phyloP scores from a whole-genome alignment of 2,113 vertebrate genomes.

The Platycercus adscitus region DNA sequence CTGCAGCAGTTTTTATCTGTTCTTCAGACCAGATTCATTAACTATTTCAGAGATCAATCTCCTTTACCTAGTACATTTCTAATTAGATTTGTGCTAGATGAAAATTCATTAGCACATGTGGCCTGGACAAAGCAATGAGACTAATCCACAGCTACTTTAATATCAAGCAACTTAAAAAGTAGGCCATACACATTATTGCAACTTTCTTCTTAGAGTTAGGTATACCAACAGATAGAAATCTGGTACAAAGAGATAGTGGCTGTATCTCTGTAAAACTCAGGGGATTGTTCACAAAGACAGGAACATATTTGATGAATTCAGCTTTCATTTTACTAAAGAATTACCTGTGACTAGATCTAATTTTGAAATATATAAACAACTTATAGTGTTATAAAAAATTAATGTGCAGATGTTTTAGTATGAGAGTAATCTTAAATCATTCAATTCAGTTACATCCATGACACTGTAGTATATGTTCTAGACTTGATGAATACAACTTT shows the following conservation, averaged over 20 bases:
- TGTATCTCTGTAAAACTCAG: neutral
- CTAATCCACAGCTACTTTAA: neutral
- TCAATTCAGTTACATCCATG: neutral
- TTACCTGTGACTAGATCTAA: neutral
- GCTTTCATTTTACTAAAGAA: slow-evolving; percentile 4
- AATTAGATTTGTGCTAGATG: slow-evolving; percentile 65
- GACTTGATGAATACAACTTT: neutral
- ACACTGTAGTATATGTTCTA: neutral
- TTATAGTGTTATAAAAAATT: neutral
- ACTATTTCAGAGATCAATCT: slow-evolving; percentile 68
- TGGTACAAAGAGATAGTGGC: neutral
- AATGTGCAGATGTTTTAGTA: neutral
- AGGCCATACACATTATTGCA: neutral
- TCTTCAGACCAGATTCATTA: slow-evolving; percentile 73
- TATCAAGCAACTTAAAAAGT: slow-evolving; percentile 30
- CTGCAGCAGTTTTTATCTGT: neutral
- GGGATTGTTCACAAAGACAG: neutral
- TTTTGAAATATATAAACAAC: slow-evolving; percentile 12
- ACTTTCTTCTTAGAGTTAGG: neutral
- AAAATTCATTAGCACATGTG: slow-evolving; percentile 63
- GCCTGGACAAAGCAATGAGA: slow-evolving; percentile 39
- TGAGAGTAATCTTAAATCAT: neutral
- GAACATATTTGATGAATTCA: neutral
- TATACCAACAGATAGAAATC: neutral
- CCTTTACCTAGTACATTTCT: slow-evolving; percentile 68